Evolutionary conservation across 37 sponge, comb jelly and placozoan genomes (phyloP), one percentile per base, ranked within the genome.

Genomic region (Petrosia ficiformis): DNA sequence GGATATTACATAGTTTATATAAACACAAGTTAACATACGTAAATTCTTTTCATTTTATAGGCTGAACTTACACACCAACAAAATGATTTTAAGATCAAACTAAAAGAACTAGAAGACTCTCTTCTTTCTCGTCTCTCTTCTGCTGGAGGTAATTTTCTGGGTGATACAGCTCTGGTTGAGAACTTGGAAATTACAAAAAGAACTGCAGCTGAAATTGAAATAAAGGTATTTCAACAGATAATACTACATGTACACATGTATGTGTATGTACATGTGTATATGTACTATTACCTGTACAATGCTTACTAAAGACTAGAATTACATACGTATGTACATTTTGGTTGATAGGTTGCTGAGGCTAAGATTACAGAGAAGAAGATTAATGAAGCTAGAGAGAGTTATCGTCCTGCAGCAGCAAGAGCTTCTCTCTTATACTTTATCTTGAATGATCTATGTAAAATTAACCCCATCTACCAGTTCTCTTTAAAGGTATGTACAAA

Each of bases 391-490:
- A 76, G 99, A 73, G 99, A 97, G 73, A 64, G 83, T 73, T 97
- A 97, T 66, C 80, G 99, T 30, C 99, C 99, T 30, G 95, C 93
- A 16, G 95, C 99, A 42, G 86, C 99, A 22, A 79, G 99, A 34
- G 93, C 96, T 24, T 89, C 99, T 4, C 82, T 98, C 32, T 86
- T 98, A 48, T 98, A 98, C 82, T 98, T 98, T 87, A 98, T 98
- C 67, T 81, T 98, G 28, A 98, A 95, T 59, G 96, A 98, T 77
- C 86, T 98, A 61, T 82, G 93, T 84, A 98, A 95, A 79, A 98
- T 98, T 64, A 93, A 98, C 71, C 99, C 99, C 25, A 86, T 98
- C 44, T 98, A 98, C 79, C 99, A 98, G 92, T 98, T 98, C 89
- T 98, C 99, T 16, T 87, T 98, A 72, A 97, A 97, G 77, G 82